A percentile compares a stretch with the other conserved stretches of the same genome.
Conservation (phyloP, 2,888 invertebrate species). For the Aphidius colemani region DNA sequence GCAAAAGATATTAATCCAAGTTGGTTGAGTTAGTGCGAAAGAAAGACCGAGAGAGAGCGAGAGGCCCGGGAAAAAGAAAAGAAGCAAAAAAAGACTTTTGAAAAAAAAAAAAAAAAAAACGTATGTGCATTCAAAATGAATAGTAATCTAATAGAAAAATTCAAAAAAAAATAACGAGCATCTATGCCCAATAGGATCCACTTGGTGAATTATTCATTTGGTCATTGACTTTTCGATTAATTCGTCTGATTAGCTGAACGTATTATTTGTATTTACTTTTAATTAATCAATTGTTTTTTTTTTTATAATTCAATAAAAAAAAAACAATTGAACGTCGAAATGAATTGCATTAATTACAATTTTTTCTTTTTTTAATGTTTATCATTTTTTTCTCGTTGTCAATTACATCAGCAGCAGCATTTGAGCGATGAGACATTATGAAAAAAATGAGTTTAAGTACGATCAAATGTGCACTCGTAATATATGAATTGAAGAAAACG, state of each 20-base stretch:
- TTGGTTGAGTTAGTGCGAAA: not conserved
- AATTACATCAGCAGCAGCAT: conserved; percentile 48
- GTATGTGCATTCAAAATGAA: conserved; percentile 4
- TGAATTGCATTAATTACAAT: not conserved
- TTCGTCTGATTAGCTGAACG: not conserved
- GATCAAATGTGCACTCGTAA: conserved; percentile 19
- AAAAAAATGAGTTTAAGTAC: conserved; percentile 43
- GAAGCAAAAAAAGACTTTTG: not conserved
- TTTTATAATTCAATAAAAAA: conserved; percentile 4
- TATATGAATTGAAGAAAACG: too few relatives aligned
- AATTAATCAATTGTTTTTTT: not conserved
- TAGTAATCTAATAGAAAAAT: too few relatives aligned
- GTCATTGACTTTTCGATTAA: conserved; percentile 7
- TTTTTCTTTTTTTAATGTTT: conserved; percentile 1
- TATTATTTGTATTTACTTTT: conserved; percentile 1
- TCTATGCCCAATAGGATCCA: not conserved
- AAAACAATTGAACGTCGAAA: too few relatives aligned
- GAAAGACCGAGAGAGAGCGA: not conserved
- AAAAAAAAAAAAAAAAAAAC: too few relatives aligned
- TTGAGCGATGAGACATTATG: conserved; percentile 40
- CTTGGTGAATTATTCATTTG: conserved; percentile 22
- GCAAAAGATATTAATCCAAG: conserved; percentile 31
- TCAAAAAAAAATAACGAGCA: too few relatives aligned
- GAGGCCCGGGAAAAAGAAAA: conserved; percentile 5
- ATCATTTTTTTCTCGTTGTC: conserved; percentile 17